These are phyloP conservation scores for Recurvirostra avosetta DNA, from an alignment of 2,113 vertebrate genomes.

Conservation along the genomic window DNA sequence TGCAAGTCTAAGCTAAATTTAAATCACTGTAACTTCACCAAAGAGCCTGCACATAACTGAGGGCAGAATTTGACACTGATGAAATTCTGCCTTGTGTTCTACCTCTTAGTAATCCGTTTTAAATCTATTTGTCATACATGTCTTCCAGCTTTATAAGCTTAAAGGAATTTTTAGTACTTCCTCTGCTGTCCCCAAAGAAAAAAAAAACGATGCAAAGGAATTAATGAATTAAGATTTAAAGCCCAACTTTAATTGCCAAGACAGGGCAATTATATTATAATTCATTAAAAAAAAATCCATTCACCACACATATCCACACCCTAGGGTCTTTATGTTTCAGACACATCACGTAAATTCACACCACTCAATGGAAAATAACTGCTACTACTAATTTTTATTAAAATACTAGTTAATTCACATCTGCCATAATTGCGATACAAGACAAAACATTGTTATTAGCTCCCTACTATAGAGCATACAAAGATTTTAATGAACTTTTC, in stretches of 20 bases:
- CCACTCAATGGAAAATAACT: conserved; percentile 34
- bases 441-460: conserved; percentile 27
- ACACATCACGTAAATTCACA: not conserved
- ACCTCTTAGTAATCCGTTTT: not conserved
- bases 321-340: not conserved
- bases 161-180: not conserved
- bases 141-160: conserved; percentile 7
- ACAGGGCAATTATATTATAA: conserved; percentile 12
- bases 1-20: not conserved
- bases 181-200: not conserved
- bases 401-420: conserved; percentile 15
- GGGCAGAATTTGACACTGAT: conserved; percentile 6
- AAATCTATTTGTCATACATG: conserved; percentile 19
- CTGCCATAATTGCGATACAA: conserved; percentile 42
- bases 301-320: not conserved
- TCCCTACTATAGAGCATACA: not conserved
- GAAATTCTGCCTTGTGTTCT: conserved; percentile 23
- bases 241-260: conserved; percentile 22
- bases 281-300: conserved; percentile 39
- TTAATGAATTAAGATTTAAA: conserved; percentile 30
- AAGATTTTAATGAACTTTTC: conserved; percentile 60
- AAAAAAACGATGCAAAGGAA: conserved; percentile 26
- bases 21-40: not conserved
- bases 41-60: not conserved
- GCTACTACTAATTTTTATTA: conserved; percentile 14